Evolutionary conservation across 2,113 vertebrate species (phyloP).

Genomic region (Condylura cristata): DNA sequence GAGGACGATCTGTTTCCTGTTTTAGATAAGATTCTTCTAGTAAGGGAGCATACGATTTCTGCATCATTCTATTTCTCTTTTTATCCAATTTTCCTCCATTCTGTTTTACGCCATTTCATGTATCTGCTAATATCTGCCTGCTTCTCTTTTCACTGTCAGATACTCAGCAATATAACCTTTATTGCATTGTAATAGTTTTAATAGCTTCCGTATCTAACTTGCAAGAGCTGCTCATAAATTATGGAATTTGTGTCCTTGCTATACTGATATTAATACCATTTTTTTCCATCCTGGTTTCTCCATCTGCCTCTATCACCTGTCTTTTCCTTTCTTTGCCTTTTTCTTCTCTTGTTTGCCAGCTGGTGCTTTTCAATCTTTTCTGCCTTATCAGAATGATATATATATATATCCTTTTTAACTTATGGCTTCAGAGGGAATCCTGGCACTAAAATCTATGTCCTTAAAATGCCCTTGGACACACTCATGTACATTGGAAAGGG

Average conservation of each 20-base stretch:
- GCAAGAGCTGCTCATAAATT: not conserved
- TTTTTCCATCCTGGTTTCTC: slow-evolving; percentile 29
- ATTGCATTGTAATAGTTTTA: slow-evolving; percentile 62
- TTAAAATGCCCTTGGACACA: not conserved
- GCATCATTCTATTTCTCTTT: slow-evolving; percentile 17
- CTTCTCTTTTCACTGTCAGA: slow-evolving; percentile 44
- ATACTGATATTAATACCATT: slow-evolving; percentile 44
- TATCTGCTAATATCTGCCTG: slow-evolving; percentile 40
- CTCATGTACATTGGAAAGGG: not conserved
- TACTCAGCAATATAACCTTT: slow-evolving; percentile 35
- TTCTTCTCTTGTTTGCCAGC: too few species aligned
- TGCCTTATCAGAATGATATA: slow-evolving; percentile 47
- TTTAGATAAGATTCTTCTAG: not conserved
- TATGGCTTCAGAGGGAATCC: not conserved
- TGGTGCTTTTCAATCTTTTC: too few species aligned
- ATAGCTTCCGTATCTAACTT: slow-evolving; percentile 17
- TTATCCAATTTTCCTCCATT: slow-evolving; percentile 31
- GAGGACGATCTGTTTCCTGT: not conserved
- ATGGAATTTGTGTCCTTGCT: slow-evolving; percentile 40
- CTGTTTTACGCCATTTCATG: slow-evolving; percentile 41
- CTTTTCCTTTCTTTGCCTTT: not conserved
- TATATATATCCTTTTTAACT: slow-evolving; percentile 23
- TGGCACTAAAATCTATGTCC: not conserved
- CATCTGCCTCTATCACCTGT: slow-evolving; percentile 48
- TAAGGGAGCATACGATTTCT: not conserved